phyloP scores from a whole-genome alignment of 2,888 invertebrate genomes.

The Pachymerium ferrugineum region DNA sequence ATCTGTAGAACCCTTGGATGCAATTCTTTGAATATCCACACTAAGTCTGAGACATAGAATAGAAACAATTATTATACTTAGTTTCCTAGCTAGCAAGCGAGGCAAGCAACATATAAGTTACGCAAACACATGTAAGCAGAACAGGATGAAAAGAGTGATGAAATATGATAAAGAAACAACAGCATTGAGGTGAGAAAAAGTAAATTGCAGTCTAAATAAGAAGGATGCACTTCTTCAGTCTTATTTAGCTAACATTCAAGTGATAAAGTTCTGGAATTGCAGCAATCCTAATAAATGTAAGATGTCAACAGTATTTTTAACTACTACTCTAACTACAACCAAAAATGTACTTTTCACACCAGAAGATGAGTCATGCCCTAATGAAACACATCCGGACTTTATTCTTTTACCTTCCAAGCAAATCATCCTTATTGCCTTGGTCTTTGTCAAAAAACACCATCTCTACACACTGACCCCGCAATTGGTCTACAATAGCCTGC shows the following conservation, averaged over 20 bases:
- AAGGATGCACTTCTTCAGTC: no score
- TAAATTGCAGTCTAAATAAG: no score
- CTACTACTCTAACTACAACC: no score
- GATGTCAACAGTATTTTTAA: no score
- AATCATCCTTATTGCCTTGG: constrained; percentile 82
- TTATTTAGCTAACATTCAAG: no score
- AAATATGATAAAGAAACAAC: not conserved
- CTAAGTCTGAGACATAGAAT: constrained; percentile 57
- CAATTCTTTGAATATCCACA: constrained; percentile 64
- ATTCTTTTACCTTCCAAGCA: constrained; percentile 73
- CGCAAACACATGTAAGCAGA: not conserved
- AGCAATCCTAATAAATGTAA: no score
- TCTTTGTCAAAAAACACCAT: constrained; percentile 88
- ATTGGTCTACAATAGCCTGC: constrained; percentile 49
- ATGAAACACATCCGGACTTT: not conserved
- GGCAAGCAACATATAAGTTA: not conserved
- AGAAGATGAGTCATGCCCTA: no score
- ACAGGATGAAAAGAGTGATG: not conserved
- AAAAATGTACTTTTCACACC: no score
- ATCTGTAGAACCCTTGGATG: constrained; percentile 65
- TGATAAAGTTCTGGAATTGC: no score
- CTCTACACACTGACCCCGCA: constrained; percentile 63
- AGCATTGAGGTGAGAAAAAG: not conserved
- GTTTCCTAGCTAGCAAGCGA: not conserved
- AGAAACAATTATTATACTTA: not conserved